phyloP scores from a whole-genome alignment of 2,113 vertebrate genomes.

The Microtus montanus region DNA sequence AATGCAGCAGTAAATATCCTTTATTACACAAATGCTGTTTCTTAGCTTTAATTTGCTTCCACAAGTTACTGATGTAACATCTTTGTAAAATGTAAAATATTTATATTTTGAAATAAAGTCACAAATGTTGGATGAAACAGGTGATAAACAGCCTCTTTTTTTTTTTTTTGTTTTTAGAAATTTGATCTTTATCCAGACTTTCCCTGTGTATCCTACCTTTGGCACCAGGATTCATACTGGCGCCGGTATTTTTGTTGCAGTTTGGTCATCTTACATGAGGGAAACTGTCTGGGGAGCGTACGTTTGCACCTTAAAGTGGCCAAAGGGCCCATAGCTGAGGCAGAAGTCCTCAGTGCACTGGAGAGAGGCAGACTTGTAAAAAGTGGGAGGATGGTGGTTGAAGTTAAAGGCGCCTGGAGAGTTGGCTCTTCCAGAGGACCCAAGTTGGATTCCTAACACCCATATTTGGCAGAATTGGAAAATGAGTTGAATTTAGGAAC shows the following conservation, averaged over 20 bases:
- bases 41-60: constrained; percentile 82
- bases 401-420: background rate
- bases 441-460: background rate
- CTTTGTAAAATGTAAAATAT: constrained; percentile 84
- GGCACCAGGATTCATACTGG: background rate
- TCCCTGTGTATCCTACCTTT: background rate
- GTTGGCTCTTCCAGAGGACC: background rate
- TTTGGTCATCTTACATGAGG: background rate
- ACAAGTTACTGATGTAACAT: constrained; percentile 75
- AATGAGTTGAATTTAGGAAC: background rate
- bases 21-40: constrained; percentile 75
- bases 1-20: constrained; percentile 60
- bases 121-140: constrained; percentile 64
- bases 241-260: background rate
- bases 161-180: background rate
- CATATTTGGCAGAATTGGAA: background rate
- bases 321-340: background rate
- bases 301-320: background rate
- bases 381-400: background rate
- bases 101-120: constrained; percentile 89
- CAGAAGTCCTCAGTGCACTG: background rate
- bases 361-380: background rate
- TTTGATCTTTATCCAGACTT: constrained; percentile 27
- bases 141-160: constrained; percentile 36
- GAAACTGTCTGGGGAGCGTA: background rate